Conservation (phyloP, 2,113 vertebrate species). For the Gallinago jamesoni region DNA sequence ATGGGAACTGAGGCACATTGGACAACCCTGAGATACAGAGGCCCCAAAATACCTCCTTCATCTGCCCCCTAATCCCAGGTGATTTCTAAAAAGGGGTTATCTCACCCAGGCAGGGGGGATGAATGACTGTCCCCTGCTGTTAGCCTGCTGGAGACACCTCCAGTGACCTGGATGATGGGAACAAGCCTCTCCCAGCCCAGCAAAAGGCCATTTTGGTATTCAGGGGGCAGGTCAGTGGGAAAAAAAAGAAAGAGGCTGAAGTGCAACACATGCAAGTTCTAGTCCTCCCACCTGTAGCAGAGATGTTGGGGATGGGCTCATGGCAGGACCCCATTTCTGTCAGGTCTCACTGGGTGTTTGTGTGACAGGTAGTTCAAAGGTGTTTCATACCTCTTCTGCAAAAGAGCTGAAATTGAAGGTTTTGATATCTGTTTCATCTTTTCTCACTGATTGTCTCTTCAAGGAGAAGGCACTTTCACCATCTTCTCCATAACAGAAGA, state of each 20-base stretch:
- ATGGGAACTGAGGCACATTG: background rate
- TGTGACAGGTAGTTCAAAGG: background rate
- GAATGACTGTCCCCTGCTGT: background rate
- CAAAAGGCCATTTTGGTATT: background rate
- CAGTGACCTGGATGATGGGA: background rate
- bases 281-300: background rate
- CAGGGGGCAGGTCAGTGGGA: background rate
- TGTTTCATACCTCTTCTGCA: background rate
- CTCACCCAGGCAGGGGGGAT: background rate
- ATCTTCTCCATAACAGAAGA: background rate
- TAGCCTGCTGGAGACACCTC: background rate
- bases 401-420: background rate
- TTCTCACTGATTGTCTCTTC: background rate
- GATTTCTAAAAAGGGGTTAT: background rate
- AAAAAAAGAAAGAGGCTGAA: background rate
- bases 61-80: background rate
- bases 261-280: background rate
- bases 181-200: rapidly evolving
- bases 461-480: background rate
- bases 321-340: background rate
- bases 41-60: background rate
- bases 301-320: background rate
- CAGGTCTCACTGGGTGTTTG: background rate
- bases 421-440: background rate
- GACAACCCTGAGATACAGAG: background rate